Percentiles rank a stretch among this genome's conserved stretches.
Evolutionary conservation across 2,797 vertebrate species (phyloP).

Genomic region (Liparis tanakae): DNA sequence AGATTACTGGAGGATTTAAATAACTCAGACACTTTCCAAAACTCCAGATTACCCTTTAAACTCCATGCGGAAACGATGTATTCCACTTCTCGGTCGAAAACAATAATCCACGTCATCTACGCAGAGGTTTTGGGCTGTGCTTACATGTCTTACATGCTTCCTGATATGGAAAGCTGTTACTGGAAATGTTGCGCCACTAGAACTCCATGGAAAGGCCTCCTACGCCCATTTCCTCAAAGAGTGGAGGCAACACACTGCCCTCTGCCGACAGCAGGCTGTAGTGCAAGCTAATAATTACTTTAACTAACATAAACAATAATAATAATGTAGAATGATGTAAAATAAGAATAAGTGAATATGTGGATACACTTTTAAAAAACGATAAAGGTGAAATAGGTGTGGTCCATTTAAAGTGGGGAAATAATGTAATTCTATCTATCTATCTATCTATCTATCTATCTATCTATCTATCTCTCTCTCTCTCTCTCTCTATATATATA

Average conservation of each 20-base stretch:
- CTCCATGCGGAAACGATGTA: neutral
- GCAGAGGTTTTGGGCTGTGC: neutral
- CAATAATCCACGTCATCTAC: fast-evolving
- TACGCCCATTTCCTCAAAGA: neutral
- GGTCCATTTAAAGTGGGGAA: neutral
- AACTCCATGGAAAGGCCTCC: neutral
- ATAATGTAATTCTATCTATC: neutral
- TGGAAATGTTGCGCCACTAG: slow-evolving; percentile 19
- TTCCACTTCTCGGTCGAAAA: neutral
- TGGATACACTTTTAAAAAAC: neutral
- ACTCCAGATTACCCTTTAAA: slow-evolving; percentile 8
- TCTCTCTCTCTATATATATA: neutral
- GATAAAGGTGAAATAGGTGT: neutral
- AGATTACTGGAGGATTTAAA: fast-evolving
- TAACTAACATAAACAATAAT: neutral
- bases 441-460: neutral
- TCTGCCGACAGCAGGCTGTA: neutral
- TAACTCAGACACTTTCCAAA: fast-evolving
- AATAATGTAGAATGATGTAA: neutral
- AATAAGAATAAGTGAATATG: no score
- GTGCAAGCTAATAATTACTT: neutral
- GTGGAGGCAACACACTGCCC: fast-evolving
- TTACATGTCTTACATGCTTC: neutral
- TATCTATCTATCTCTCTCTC: neutral
- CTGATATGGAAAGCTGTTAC: slow-evolving; percentile 1